Evolutionary conservation across 2,797 vertebrate genomes (phyloP), one percentile per base, ranked within the genome.

Genomic region (Ispidina lecontei): DNA sequence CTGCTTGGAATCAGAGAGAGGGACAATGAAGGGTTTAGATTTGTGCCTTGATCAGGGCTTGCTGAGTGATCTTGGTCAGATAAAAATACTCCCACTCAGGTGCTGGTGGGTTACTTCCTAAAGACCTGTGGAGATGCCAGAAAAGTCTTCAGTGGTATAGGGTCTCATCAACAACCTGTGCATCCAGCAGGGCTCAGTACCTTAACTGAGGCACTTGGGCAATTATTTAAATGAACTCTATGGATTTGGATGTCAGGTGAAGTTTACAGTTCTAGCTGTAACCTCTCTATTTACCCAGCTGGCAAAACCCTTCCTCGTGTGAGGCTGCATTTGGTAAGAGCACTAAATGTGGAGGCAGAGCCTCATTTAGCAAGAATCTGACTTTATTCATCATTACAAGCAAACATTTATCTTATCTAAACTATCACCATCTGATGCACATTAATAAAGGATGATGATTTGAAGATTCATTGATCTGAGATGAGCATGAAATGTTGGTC

Each of bases 61-160:
- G 70, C 60, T 72, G 67, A 89, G 59, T 78, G 49, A 73, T 95
- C 69, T 56, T 84, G 47, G 33, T 86, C 37, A 76, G 73, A 88
- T 81, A 90, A 90, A 63, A 67, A 14, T 4, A 18, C 68, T 81
- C 37, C 31, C 26, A 31, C 58, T 75, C 29, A 46, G 63, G 31
- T 92, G 47, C 51, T 65, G 35, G 44, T 21, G 72, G 25, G 25
- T 87, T 9, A 31, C 54, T 79, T 82, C 60, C 37, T 49, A 46
- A 78, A 84, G 43, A 35, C 46, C 10, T 37, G 5, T 2, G 3
- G 55, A 64, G 58, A n/a, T 69, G 47, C 68, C 76, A 29, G 43
- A 80, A 60, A 10, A 65, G 21, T 14, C 37, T 69, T 65, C 54
- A 75, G 23, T 7, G 16, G 22, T 29, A 46, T 20, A 46, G 28